Base-by-base conservation (phyloP, 2,888 invertebrate genomes). In the Aricia artaxerxes region DNA sequence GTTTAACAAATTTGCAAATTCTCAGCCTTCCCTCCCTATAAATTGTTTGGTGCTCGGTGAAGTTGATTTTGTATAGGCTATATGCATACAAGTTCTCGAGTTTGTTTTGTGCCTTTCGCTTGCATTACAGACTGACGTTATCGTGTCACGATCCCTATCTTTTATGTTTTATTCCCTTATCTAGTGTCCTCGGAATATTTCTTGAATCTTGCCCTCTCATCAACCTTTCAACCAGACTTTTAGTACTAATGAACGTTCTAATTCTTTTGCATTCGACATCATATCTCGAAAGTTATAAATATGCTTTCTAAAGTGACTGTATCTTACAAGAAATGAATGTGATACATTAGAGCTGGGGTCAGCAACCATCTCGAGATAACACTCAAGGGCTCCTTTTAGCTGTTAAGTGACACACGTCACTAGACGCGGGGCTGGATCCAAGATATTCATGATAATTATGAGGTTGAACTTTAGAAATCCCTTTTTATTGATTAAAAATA, bases 301-400 rank as follows among this genome's bases (percentile, higher is more conserved):
- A 16, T 69, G 69, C 13, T 69, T 35, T 69, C 38, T 69, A 38
- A 69, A 69, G 69, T 69, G 69, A 69, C 13, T 31, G 13, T 69
- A 69, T 69, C 35, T 13, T 13, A 69, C 69, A 38, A 13, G 13
- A 69, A 44, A 49, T 31, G 44, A 75, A 75, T 75, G 44, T 75
- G 78, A 78, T 40, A 61, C 78, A 78, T 35, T 57, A 78, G 69
- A 31, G 78, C 76, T 73, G 73, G 60, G 80, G 80, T 79, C 81
- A 72, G 16, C 78, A 78, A 72, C 77, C 78, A 79, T 78, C 78
- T 53, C 35, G 44, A 75, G 81, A 81, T 80, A 79, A 80, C 57
- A 60, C 78, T 69, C 69, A 69, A 69, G 35, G 69, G 69, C 16
- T 35, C 35, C 69, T 69, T 69, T 69, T 16, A 38, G 69, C 69